These are phyloP conservation scores for Portevinia maculata DNA, from an alignment of 2,888 invertebrate species.

Conservation along the genomic window DNA sequence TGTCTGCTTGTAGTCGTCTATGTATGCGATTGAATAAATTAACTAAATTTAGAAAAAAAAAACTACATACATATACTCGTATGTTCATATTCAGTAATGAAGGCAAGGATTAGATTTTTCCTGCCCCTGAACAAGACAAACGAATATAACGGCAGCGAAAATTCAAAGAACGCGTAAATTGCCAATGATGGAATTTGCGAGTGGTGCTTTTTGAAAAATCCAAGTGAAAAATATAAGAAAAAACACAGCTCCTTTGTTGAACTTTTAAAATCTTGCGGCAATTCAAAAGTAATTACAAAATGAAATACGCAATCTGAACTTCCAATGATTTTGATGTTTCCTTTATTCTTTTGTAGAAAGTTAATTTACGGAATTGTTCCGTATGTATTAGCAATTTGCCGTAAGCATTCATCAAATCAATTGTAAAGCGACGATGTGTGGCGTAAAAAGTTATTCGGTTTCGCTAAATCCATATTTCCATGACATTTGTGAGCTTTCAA, in stretches of 20 bases:
- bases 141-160: not conserved
- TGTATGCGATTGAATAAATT: constrained; percentile 37
- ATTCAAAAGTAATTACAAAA: constrained; percentile 37
- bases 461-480: no score
- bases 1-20: constrained; percentile 3
- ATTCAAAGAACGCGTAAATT: constrained; percentile 1
- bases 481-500: no score
- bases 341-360: not conserved
- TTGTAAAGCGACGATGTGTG: no score
- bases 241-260: not conserved
- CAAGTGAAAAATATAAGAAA: not conserved
- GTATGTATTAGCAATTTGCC: not conserved
- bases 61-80: no score
- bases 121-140: not conserved
- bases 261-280: constrained; percentile 6
- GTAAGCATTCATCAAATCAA: no score
- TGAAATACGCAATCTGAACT: constrained; percentile 35
- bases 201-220: not conserved
- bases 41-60: constrained; percentile 1
- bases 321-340: not conserved
- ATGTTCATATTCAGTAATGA: no score
- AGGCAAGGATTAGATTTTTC: no score
- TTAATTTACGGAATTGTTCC: constrained; percentile 23
- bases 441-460: no score
- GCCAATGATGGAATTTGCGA: not conserved